Percentiles rank a stretch among this genome's conserved stretches.
Evolutionary conservation across 2,888 invertebrate species (phyloP).

Genomic region (Aphodius granarius): DNA sequence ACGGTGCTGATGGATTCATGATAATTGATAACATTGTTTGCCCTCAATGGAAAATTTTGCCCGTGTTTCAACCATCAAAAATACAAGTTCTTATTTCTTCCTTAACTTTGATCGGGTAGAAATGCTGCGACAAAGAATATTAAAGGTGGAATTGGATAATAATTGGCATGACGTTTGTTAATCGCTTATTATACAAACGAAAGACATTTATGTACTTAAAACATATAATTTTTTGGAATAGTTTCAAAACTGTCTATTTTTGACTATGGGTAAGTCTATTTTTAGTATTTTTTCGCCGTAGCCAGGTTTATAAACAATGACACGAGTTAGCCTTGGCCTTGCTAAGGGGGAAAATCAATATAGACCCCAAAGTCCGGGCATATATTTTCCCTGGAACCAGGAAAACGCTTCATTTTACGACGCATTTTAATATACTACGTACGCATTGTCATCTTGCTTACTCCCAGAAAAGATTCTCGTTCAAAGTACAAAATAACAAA

Average conservation of each 20-base stretch:
- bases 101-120: neutral
- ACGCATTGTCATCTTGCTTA: neutral
- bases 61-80: neutral
- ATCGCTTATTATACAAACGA: too few species aligned
- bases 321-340: slow-evolving; percentile 8
- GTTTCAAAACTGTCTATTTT: too few species aligned
- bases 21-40: neutral
- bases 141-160: too few species aligned
- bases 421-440: neutral
- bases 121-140: too few species aligned
- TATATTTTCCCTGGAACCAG: neutral
- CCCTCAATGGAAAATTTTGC: neutral
- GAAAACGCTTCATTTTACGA: neutral
- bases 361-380: neutral
- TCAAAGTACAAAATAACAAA: neutral
- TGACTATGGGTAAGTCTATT: neutral
- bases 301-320: neutral
- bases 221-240: too few species aligned
- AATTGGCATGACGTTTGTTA: too few species aligned
- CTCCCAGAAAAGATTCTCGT: too few species aligned
- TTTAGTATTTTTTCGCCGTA: neutral
- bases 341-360: slow-evolving; percentile 7
- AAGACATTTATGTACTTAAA: too few species aligned
- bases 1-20: neutral
- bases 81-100: neutral